Evolutionary conservation across 2,888 invertebrate species (phyloP), one percentile per base, ranked within the genome.

Genomic region (Aphidoletes aphidimyza): DNA sequence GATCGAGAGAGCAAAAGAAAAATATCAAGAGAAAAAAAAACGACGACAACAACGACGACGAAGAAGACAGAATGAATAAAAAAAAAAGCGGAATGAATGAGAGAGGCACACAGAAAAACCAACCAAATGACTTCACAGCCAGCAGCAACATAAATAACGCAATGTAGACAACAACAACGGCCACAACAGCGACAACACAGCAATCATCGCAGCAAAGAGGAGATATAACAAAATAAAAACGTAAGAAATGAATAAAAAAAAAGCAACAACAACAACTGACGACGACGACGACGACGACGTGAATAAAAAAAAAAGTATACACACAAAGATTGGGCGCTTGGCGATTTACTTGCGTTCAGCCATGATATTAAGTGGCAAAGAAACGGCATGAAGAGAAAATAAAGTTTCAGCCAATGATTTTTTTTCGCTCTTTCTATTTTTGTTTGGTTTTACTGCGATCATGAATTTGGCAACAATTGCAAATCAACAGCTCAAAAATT

Each of bases 101-200:
- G 34, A 14, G 30, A 14, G 34, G 6, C 2, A 9, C 30, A 30
- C 11, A 69, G 11, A 1, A 69, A 30, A 69, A n/a, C 26, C 69
- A 30, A 69, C 69, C 69, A 69, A 69, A 69, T 69, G 69, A 69
- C 69, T 69, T 69, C 69, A 69, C 69, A 69, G 69, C 69, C 69
- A 69, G 69, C 69, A 69, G 69, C 69, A 69, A 69, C 69, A 69
- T 69, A 69, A 69, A 69, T 69, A 69, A 69, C 69, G 69, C 69
- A 69, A 69, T 14, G 69, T 34, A 69, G 69, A 69, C 69, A 30
- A 69, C 30, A 69, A 69, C 26, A 47, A 47, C 47, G 17, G 22
- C 54, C n/a, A 54, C 54, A 54, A 54, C 22, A 54, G n/a, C n/a
- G 22, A 30, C 69, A 69, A 69, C 54, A 54, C 54, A 54, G 54